These are phyloP conservation scores for Orestias chungarensis DNA, from an alignment of 2,797 vertebrate genomes.

Conservation along the genomic window DNA sequence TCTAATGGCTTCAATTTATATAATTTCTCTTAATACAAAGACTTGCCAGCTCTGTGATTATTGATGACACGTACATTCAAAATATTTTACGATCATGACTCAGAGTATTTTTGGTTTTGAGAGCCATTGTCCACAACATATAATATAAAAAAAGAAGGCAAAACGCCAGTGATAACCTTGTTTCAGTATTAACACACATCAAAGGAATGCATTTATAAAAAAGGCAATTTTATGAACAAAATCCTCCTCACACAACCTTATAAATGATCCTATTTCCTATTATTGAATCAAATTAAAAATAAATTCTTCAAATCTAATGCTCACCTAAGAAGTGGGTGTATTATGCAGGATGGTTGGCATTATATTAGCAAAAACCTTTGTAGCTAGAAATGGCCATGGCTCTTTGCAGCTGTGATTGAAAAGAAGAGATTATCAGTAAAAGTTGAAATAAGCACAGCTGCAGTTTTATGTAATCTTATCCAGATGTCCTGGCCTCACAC, in stretches of 20 bases:
- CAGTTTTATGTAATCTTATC: slow-evolving; percentile 22
- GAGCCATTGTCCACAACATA: neutral
- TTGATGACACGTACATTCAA: neutral
- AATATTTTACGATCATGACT: neutral
- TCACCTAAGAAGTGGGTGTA: neutral
- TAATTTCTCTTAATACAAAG: neutral
- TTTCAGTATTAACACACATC: neutral
- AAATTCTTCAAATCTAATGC: neutral
- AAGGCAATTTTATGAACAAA: neutral
- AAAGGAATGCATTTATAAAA: neutral
- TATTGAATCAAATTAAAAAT: neutral
- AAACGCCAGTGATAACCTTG: too few species aligned
- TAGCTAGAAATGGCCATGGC: neutral
- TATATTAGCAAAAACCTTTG: neutral
- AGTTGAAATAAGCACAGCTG: slow-evolving; percentile 16
- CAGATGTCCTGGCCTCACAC: slow-evolving; percentile 24
- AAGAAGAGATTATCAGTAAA: slow-evolving; percentile 13
- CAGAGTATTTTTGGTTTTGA: neutral
- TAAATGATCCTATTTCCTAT: neutral
- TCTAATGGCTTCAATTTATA: neutral
- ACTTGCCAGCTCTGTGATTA: neutral
- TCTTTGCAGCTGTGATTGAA: neutral
- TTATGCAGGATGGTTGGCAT: neutral
- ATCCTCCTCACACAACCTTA: too few species aligned
- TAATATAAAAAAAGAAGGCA: neutral